phyloP scores from a whole-genome alignment of 2,113 vertebrate genomes.

The Empidonax traillii region DNA sequence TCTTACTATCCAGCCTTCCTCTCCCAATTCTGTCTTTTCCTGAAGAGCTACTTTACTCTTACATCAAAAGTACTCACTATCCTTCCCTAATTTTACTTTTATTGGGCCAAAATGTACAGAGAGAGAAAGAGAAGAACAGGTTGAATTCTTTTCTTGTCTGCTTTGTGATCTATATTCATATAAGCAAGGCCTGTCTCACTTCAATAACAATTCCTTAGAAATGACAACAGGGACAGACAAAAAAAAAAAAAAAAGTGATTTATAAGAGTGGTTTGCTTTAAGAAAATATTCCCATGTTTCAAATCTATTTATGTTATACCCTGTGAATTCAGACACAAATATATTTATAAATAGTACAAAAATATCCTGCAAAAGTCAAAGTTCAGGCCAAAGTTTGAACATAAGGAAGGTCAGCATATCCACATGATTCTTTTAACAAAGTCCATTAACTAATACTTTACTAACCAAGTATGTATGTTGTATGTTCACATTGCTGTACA shows the following conservation, averaged over 20 bases:
- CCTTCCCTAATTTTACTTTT: neutral
- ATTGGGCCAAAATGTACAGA: neutral
- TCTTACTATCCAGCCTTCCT: neutral
- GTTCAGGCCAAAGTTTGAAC: neutral
- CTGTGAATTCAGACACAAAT: neutral
- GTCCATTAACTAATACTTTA: neutral
- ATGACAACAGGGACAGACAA: neutral
- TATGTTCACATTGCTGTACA: neutral
- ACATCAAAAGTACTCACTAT: neutral
- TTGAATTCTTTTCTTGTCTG: neutral
- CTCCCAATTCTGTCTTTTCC: neutral
- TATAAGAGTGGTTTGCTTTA: neutral
- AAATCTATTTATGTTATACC: neutral
- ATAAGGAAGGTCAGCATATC: neutral
- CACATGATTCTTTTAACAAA: neutral
- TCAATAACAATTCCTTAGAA: neutral
- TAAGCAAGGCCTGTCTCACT: neutral
- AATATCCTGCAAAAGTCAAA: neutral
- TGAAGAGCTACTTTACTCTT: neutral
- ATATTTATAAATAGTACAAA: neutral
- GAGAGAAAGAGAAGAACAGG: neutral
- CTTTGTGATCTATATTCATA: neutral
- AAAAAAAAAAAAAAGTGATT: neutral
- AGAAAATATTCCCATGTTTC: neutral
- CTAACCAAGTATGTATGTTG: neutral